phyloP scores from a whole-genome alignment of 2,888 invertebrate genomes.

The Odiellus spinosus region DNA sequence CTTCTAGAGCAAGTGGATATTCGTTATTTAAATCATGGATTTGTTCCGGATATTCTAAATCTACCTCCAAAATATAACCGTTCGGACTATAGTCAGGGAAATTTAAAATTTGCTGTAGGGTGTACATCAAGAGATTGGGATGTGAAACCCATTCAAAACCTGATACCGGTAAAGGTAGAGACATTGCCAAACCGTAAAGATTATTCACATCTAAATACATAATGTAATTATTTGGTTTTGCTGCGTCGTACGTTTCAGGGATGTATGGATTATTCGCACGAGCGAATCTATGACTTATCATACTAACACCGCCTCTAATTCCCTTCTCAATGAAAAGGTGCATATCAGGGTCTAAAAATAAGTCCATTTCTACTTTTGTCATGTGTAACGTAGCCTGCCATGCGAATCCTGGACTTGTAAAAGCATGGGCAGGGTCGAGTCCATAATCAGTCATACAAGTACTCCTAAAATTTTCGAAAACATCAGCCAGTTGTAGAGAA shows the following conservation, averaged over 20 bases:
- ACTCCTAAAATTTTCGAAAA: no score
- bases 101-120: no score
- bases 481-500: no score
- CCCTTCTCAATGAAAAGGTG: conserved; percentile 13
- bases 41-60: conserved; percentile 1
- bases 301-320: conserved; percentile 10
- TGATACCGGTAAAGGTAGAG: conserved; percentile 3
- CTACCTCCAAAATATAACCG: conserved; percentile 8
- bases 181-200: conserved; percentile 7
- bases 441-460: no score
- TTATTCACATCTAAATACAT: conserved; percentile 7
- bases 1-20: not conserved
- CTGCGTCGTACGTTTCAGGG: not conserved
- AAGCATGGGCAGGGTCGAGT: no score
- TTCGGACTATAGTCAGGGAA: not conserved
- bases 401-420: no score
- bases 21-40: conserved; percentile 3
- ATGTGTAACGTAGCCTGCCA: no score
- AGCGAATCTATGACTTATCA: conserved; percentile 3
- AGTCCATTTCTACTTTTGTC: conserved; percentile 14
- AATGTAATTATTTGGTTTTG: not conserved
- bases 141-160: conserved; percentile 3
- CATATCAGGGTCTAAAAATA: conserved; percentile 19
- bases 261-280: conserved; percentile 1
- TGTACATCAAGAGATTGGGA: no score